Conservation (phyloP, 1,140 invertebrate species). For the Ectropis grisescens region DNA sequence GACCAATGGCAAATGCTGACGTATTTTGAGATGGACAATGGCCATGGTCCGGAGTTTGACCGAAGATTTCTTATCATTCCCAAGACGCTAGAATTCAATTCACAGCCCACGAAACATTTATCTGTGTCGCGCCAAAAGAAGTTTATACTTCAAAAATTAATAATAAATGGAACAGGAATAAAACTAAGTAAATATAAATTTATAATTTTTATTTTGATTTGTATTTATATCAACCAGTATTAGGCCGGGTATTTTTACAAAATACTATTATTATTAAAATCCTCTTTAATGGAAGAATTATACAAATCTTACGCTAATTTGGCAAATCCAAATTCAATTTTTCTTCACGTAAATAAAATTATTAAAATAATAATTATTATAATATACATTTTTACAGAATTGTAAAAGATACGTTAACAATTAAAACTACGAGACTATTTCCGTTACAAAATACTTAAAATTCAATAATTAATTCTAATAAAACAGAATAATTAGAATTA, state of each 20-base stretch:
- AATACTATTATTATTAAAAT: constrained; percentile 49
- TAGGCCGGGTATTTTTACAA: constrained; percentile 59
- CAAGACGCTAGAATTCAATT: too few relatives aligned
- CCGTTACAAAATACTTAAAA: constrained; percentile 40
- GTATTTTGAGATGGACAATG: too few relatives aligned
- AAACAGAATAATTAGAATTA: background rate
- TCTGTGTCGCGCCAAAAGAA: too few relatives aligned
- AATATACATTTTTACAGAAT: constrained; percentile 66
- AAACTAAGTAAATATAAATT: too few relatives aligned
- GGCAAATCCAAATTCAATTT: constrained; percentile 59
- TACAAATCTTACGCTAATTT: constrained; percentile 64
- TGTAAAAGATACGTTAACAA: constrained; percentile 38
- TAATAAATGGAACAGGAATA: too few relatives aligned
- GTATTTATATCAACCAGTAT: constrained; percentile 53
- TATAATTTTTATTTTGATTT: constrained; percentile 64
- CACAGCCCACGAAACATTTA: too few relatives aligned
- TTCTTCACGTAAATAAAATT: constrained; percentile 50
- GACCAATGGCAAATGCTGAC: too few relatives aligned
- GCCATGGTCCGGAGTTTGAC: too few relatives aligned
- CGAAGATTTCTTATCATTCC: too few relatives aligned
- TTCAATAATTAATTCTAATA: constrained; percentile 6
- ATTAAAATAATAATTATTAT: constrained; percentile 28
- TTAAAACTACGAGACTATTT: constrained; percentile 34
- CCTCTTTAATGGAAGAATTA: constrained; percentile 62
- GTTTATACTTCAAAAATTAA: too few relatives aligned